Conservation (phyloP, 1,140 invertebrate genomes). For the Ips typographus region DNA sequence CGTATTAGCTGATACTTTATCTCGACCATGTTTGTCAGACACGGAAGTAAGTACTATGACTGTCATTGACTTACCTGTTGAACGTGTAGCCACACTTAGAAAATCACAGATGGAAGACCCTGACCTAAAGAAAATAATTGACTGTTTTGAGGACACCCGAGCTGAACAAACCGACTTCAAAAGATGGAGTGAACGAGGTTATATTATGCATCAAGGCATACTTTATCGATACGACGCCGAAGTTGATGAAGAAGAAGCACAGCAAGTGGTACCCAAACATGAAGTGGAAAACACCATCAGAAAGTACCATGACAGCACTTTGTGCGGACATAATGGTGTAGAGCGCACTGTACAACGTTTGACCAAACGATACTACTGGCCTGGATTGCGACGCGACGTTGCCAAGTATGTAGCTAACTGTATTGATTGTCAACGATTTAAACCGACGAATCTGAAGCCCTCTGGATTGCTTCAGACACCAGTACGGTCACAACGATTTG, state of each 20-base stretch:
- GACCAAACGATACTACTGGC: conserved; percentile 15
- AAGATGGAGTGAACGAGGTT: conserved; percentile 27
- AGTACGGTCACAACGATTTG: too few relatives aligned
- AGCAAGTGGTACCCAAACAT: conserved; percentile 39
- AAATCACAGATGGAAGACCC: conserved; percentile 22
- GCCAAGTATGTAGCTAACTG: too few relatives aligned
- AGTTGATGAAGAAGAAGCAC: conserved; percentile 42
- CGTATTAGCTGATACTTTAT: too few relatives aligned
- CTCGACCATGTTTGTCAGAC: not conserved
- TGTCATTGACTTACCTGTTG: conserved; percentile 19
- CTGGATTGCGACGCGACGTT: not conserved
- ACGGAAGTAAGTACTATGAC: conserved; percentile 24
- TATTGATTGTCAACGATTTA: too few relatives aligned
- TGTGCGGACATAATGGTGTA: conserved; percentile 41
- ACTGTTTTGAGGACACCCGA: conserved; percentile 7
- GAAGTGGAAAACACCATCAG: conserved; percentile 3
- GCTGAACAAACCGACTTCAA: not conserved
- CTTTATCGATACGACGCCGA: conserved; percentile 39
- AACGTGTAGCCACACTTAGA: not conserved
- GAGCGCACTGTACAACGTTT: conserved; percentile 18
- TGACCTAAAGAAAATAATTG: conserved; percentile 28
- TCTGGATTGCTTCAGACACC: too few relatives aligned
- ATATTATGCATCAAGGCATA: conserved; percentile 41
- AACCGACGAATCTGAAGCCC: too few relatives aligned
- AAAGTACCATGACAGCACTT: conserved; percentile 39